These are phyloP conservation scores for Alces alces DNA, from an alignment of 2,113 vertebrate genomes.

Conservation along the genomic window DNA sequence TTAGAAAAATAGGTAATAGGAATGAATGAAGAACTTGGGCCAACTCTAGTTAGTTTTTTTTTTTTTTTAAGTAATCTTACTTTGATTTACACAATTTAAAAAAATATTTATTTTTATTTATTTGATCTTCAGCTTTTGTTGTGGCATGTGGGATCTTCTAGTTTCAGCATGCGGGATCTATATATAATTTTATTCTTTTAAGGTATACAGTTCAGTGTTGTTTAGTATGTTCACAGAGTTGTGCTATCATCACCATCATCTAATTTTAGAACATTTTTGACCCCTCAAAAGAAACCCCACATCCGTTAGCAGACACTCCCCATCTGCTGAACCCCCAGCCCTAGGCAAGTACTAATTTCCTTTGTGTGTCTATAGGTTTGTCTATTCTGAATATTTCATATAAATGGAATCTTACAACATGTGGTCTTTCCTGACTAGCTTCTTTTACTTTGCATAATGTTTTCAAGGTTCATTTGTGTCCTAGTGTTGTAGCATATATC, in stretches of 20 bases:
- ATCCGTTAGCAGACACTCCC: not conserved
- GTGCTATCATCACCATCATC: not conserved
- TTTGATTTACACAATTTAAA: not conserved
- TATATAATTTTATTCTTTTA: not conserved
- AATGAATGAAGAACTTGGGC: not conserved
- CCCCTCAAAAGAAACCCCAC: not conserved
- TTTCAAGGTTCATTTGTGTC: not conserved
- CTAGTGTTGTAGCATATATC: not conserved
- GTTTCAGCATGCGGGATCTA: not conserved
- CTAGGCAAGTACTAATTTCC: not conserved
- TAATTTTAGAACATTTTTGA: not conserved
- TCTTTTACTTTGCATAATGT: not conserved
- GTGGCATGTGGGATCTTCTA: not conserved
- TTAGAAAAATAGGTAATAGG: not conserved
- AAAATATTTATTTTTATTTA: not conserved
- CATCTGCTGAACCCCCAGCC: not conserved
- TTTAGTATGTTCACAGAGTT: not conserved
- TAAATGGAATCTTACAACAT: not conserved
- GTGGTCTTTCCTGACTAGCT: not conserved
- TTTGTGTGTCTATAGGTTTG: not conserved
- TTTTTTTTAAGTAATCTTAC: not conserved
- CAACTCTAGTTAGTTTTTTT: not conserved
- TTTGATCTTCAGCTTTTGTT: not conserved
- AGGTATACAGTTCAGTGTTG: not conserved
- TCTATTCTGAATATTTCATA: not conserved